Evolutionary conservation across 2,113 vertebrate genomes (phyloP).

Genomic region (Dunckerocampus dactyliophorus): DNA sequence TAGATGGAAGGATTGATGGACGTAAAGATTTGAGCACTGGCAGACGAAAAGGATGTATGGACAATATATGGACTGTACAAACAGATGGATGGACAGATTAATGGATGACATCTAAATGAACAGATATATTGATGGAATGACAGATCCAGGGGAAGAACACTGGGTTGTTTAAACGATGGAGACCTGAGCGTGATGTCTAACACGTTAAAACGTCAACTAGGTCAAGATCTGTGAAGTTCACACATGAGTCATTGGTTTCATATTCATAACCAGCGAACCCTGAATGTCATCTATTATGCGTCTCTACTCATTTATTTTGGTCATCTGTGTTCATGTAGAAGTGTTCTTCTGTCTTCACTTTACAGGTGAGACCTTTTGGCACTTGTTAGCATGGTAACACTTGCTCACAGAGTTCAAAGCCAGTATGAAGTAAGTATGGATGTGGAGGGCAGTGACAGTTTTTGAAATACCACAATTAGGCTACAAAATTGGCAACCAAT

Average conservation of each 20-base stretch:
- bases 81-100: no score
- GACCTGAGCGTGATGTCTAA: no score
- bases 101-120: no score
- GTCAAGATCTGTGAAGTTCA: slow-evolving; percentile 1
- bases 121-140: no score
- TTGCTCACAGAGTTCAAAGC: slow-evolving; percentile 1
- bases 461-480: background rate
- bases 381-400: background rate
- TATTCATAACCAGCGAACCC: background rate
- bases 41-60: no score
- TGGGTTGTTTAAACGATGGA: no score
- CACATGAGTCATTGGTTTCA: background rate
- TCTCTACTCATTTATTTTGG: background rate
- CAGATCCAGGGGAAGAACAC: no score
- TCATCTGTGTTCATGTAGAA: background rate
- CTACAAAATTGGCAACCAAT: background rate
- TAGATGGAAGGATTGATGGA: no score
- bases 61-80: no score
- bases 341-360: background rate
- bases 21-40: no score
- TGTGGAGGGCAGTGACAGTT: background rate
- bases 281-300: background rate
- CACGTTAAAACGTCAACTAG: no score
- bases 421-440: no score
- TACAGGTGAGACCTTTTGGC: background rate